phyloP scores from a whole-genome alignment of 2,797 vertebrate genomes.

The Chanos chanos region DNA sequence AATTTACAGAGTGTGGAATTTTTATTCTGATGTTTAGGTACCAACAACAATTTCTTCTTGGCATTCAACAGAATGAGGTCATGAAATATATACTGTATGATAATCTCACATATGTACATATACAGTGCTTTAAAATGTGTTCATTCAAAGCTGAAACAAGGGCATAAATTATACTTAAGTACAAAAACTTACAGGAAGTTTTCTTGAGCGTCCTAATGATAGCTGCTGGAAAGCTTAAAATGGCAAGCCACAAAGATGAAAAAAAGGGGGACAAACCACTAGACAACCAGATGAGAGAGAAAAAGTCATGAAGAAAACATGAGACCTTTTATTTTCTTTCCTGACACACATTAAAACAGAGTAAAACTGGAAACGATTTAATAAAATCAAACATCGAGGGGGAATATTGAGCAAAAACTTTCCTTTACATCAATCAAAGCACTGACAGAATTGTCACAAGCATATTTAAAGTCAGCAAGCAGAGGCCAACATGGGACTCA shows the following conservation, averaged over 20 bases:
- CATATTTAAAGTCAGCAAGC: constrained; percentile 53
- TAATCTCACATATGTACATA: neutral
- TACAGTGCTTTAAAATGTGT: constrained; percentile 4
- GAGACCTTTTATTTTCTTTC: constrained; percentile 32
- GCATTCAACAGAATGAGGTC: too few species aligned
- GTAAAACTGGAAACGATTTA: constrained; percentile 52
- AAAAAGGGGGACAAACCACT: constrained; percentile 51
- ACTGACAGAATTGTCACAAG: constrained; percentile 55
- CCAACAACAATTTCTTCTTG: too few species aligned
- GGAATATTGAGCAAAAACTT: constrained; percentile 40
- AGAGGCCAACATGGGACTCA: constrained; percentile 40
- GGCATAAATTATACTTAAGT: constrained; percentile 42
- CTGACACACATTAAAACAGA: constrained; percentile 40
- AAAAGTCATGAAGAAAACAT: constrained; percentile 42
- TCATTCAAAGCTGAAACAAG: constrained; percentile 21
- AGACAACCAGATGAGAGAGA: constrained; percentile 39
- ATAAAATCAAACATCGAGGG: constrained; percentile 41
- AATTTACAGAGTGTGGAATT: too few species aligned
- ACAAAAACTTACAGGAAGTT: constrained; percentile 37
- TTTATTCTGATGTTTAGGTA: too few species aligned
- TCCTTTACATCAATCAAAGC: constrained; percentile 51
- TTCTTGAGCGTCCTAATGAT: constrained; percentile 38
- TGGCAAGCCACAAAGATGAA: constrained; percentile 40
- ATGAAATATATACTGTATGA: too few species aligned
- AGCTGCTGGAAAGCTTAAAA: constrained; percentile 35